A percentile compares a stretch with the other conserved stretches of the same genome.
Evolutionary conservation across 2,113 vertebrate genomes (phyloP).

Genomic region (Tupaia chinensis): DNA sequence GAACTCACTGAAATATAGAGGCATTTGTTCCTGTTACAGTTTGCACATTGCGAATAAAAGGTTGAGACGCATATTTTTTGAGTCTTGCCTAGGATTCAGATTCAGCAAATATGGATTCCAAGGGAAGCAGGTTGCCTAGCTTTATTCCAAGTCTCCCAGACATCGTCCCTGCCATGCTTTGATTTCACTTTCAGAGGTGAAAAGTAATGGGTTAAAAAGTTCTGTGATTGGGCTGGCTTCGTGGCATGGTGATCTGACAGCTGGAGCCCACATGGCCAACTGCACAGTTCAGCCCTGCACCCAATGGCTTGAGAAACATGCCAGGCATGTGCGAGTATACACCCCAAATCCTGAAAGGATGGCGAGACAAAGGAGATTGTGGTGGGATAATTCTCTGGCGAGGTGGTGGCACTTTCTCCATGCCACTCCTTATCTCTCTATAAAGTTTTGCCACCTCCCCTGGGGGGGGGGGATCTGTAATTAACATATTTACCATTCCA

Average conservation of each 20-base stretch:
- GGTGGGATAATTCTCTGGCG: no score
- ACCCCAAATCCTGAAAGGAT: no score
- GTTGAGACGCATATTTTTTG: background rate
- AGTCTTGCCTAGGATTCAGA: background rate
- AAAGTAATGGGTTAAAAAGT: background rate
- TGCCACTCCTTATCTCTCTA: no score
- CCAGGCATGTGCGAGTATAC: no score
- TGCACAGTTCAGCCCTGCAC: no score
- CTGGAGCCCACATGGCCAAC: no score
- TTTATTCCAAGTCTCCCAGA: background rate
- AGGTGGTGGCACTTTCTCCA: no score
- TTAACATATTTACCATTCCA: background rate
- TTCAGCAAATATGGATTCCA: background rate
- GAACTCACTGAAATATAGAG: slow-evolving; percentile 84
- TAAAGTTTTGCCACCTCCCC: no score
- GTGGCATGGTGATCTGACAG: no score
- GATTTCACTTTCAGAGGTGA: background rate
- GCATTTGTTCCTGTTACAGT: background rate
- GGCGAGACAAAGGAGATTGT: no score
- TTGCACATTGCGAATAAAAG: background rate
- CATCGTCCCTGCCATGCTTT: background rate
- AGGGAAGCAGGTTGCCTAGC: background rate
- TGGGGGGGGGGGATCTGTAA: background rate
- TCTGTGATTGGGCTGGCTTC: background rate
- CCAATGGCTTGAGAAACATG: no score